phyloP scores from a whole-genome alignment of 2,113 vertebrate species.

The Nycticorax nycticorax region DNA sequence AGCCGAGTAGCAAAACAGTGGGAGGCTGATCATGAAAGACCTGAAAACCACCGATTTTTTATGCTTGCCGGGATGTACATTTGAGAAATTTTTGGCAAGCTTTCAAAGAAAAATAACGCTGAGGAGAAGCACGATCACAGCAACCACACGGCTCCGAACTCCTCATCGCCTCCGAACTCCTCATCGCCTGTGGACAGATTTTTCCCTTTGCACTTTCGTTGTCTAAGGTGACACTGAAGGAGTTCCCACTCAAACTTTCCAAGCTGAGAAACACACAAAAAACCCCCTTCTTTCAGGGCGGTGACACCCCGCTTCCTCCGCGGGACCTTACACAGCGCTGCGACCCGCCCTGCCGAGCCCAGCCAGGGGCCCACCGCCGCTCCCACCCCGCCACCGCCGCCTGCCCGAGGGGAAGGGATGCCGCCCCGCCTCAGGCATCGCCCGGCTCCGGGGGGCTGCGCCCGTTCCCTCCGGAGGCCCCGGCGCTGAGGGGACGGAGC shows the following conservation, averaged over 20 bases:
- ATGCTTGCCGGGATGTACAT: not conserved
- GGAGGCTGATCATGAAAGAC: not conserved
- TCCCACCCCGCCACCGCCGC: not conserved
- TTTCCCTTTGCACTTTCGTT: not conserved
- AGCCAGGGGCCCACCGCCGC: no score
- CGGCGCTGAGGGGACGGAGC: not conserved
- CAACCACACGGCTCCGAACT: not conserved
- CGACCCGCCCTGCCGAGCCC: not conserved
- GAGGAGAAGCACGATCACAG: not conserved
- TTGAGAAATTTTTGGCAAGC: not conserved
- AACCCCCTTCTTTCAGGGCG: not conserved
- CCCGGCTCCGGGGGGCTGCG: not conserved
- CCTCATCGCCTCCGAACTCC: not conserved
- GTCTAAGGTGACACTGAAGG: not conserved
- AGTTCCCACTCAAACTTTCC: not conserved
- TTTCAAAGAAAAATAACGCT: not conserved
- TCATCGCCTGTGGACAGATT: rapidly evolving
- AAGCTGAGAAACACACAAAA: not conserved
- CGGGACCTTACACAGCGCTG: not conserved
- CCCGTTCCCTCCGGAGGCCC: not conserved
- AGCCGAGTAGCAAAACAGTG: not conserved
- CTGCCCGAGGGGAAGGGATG: rapidly evolving
- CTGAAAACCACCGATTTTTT: not conserved
- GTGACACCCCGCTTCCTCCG: not conserved
- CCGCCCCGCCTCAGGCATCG: not conserved